Evolutionary conservation across 2,888 invertebrate species (phyloP).

Genomic region (Blastobasis lacticolella): DNA sequence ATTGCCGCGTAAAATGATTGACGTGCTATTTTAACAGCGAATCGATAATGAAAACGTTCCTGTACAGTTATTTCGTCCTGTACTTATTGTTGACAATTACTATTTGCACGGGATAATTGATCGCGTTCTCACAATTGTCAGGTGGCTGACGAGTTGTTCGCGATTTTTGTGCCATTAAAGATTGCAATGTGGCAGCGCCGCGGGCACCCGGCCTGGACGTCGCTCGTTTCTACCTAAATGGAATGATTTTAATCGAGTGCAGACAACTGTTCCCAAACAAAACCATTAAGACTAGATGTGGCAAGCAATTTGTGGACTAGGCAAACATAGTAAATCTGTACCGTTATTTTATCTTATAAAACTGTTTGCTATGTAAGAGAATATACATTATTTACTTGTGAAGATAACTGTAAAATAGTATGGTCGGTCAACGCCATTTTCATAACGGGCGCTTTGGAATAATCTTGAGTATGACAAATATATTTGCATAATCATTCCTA

Average conservation of each 20-base stretch:
- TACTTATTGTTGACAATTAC: conserved; percentile 67
- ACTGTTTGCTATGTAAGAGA: too few relatives aligned
- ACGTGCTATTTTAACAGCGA: conserved; percentile 62
- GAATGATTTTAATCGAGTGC: conserved; percentile 33
- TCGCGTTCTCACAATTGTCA: conserved; percentile 73
- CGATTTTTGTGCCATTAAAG: conserved; percentile 53
- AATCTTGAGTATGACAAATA: too few relatives aligned
- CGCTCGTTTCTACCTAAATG: conserved; percentile 34
- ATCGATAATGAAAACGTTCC: conserved; percentile 67
- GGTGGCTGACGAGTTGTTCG: conserved; percentile 53
- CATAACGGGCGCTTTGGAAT: too few relatives aligned
- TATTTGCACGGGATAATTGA: conserved; percentile 70
- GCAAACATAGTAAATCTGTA: too few relatives aligned
- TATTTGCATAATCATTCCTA: too few relatives aligned
- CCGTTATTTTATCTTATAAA: too few relatives aligned
- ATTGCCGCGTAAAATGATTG: conserved; percentile 70
- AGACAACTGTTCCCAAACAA: too few relatives aligned
- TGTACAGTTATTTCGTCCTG: conserved; percentile 52
- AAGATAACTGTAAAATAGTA: too few relatives aligned
- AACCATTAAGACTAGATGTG: too few relatives aligned
- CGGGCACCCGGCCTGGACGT: conserved; percentile 15
- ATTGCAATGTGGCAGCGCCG: conserved; percentile 41
- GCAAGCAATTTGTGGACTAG: too few relatives aligned
- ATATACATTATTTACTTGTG: too few relatives aligned
- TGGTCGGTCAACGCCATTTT: too few relatives aligned